Percentiles rank a stretch among this genome's conserved stretches.
Evolutionary conservation across 1,140 invertebrate species (phyloP).

Genomic region (Brachionus rubens): DNA sequence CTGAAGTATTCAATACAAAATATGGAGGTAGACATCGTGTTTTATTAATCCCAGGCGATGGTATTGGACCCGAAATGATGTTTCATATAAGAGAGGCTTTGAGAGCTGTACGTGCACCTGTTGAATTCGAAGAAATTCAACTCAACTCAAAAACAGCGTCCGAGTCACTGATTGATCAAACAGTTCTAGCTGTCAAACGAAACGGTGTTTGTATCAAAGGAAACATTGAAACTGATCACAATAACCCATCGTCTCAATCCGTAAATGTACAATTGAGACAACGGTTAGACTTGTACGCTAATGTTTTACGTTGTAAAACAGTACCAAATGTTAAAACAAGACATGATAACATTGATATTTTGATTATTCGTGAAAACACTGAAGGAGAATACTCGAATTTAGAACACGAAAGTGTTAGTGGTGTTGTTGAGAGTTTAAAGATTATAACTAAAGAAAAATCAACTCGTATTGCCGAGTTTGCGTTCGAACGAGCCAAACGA

Average conservation of each 20-base stretch:
- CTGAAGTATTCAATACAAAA: constrained; percentile 27
- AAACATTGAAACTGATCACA: constrained; percentile 45
- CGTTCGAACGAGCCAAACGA: constrained; percentile 96
- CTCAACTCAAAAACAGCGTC: neutral
- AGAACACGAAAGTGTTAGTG: constrained; percentile 84
- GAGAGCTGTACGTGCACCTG: constrained; percentile 64
- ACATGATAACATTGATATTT: constrained; percentile 86
- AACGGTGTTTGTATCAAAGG: constrained; percentile 45
- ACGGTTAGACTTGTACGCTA: constrained; percentile 89
- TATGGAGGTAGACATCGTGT: constrained; percentile 45
- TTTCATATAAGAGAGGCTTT: constrained; percentile 89
- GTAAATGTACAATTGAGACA: constrained; percentile 61
- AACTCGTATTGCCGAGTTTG: constrained; percentile 93
- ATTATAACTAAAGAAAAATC: constrained; percentile 81
- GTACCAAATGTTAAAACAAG: constrained; percentile 82
- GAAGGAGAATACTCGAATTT: constrained; percentile 97
- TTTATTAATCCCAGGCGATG: constrained; percentile 68
- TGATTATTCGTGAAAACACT: constrained; percentile 95
- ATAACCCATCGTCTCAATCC: constrained; percentile 20
- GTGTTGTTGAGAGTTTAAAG: constrained; percentile 94
- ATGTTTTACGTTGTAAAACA: constrained; percentile 92
- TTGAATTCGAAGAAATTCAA: constrained; percentile 62
- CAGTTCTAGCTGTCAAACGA: constrained; percentile 28
- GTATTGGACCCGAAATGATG: constrained; percentile 93
- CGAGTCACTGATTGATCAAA: constrained; percentile 10